These are phyloP conservation scores for Heloderma charlesbogerti DNA, from an alignment of 2,113 vertebrate species.

Conservation along the genomic window DNA sequence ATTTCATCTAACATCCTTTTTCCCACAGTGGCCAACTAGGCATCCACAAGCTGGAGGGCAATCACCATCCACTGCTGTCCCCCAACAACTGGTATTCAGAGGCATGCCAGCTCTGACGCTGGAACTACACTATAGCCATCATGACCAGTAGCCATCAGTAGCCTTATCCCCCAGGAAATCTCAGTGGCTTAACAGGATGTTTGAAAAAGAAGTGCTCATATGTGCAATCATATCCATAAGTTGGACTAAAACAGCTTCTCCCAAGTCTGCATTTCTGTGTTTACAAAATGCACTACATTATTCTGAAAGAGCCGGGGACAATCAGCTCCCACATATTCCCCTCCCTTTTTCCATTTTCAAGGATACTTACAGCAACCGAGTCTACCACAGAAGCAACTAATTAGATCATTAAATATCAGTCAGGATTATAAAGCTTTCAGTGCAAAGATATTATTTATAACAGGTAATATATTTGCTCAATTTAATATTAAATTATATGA, in stretches of 20 bases:
- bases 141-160: neutral
- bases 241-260: slow-evolving; percentile 44
- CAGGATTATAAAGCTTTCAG: slow-evolving; percentile 72
- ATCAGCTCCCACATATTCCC: neutral
- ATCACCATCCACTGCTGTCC: neutral
- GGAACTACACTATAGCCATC: neutral
- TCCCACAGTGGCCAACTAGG: too few relatives aligned
- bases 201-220: slow-evolving; percentile 45
- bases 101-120: neutral
- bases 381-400: slow-evolving; percentile 60
- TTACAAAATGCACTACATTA: slow-evolving; percentile 63
- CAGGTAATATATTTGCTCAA: slow-evolving; percentile 65
- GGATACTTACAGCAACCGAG: slow-evolving; percentile 35
- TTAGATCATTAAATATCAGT: slow-evolving; percentile 75
- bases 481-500: slow-evolving; percentile 68
- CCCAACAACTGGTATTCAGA: too few relatives aligned
- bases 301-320: slow-evolving; percentile 37
- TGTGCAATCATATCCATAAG: slow-evolving; percentile 48
- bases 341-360: slow-evolving; percentile 44
- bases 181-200: neutral
- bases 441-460: slow-evolving; percentile 73
- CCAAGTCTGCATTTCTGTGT: slow-evolving; percentile 67
- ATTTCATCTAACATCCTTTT: neutral
- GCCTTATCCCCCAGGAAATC: neutral
- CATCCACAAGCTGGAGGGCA: neutral